Evolutionary conservation across 2,888 invertebrate species (phyloP).

Genomic region (Merodon equestris): DNA sequence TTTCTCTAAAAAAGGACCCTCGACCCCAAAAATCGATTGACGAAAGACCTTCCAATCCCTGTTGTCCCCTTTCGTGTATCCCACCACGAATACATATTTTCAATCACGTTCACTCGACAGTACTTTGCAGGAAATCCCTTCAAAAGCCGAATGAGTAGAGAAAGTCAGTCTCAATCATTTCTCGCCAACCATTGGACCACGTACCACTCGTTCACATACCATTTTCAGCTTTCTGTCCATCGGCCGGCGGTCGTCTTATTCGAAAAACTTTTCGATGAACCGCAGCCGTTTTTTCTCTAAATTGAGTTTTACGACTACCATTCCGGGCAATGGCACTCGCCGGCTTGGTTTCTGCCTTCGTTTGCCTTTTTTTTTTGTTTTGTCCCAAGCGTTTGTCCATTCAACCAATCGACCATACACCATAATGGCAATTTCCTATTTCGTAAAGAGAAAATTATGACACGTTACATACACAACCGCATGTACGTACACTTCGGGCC

Average conservation of each 20-base stretch:
- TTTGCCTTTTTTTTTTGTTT: neutral
- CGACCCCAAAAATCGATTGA: too few relatives aligned
- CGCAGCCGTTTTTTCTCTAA: slow-evolving; percentile 56
- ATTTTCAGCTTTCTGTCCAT: too few relatives aligned
- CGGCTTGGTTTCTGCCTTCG: neutral
- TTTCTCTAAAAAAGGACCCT: too few relatives aligned
- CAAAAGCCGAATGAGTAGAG: slow-evolving; percentile 8
- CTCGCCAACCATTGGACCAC: too few relatives aligned
- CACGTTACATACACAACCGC: slow-evolving; percentile 42
- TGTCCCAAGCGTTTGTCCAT: too few relatives aligned
- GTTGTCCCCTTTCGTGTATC: too few relatives aligned
- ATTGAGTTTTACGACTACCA: slow-evolving; percentile 66
- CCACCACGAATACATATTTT: slow-evolving; percentile 21
- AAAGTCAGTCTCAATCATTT: too few relatives aligned
- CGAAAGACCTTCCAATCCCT: too few relatives aligned
- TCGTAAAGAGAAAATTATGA: slow-evolving; percentile 57
- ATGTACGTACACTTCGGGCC: too few relatives aligned
- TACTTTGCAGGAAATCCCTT: slow-evolving; percentile 52
- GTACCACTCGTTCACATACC: too few relatives aligned
- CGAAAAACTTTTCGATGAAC: slow-evolving; percentile 56
- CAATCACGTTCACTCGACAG: slow-evolving; percentile 43
- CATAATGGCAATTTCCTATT: slow-evolving; percentile 56
- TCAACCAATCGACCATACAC: too few relatives aligned
- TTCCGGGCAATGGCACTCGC: slow-evolving; percentile 34
- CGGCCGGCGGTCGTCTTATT: too few relatives aligned